Percentiles rank a stretch among this genome's conserved stretches.
phyloP scores from a whole-genome alignment of 2,888 invertebrate species.

The Lepidochitona cinerea region DNA sequence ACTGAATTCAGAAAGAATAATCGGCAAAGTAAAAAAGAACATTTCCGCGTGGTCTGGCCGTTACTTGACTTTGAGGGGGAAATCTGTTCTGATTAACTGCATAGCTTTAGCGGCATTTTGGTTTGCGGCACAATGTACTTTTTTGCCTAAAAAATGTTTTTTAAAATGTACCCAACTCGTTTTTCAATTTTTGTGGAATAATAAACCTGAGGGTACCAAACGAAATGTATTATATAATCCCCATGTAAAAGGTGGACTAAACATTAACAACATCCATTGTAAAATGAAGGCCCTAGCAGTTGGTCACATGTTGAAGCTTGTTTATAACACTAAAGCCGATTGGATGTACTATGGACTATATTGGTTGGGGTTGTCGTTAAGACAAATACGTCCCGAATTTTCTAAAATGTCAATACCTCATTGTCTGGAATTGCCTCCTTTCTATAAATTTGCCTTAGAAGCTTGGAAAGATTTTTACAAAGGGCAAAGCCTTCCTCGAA shows the following conservation, averaged over 20 bases:
- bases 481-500: background rate
- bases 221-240: background rate
- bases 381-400: background rate
- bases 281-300: background rate
- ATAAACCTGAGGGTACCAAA: background rate
- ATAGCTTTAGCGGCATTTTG: background rate
- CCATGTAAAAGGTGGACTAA: background rate
- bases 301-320: background rate
- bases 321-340: background rate
- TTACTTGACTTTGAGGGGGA: background rate
- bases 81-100: background rate
- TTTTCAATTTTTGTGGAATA: slow-evolving; percentile 3
- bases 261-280: background rate
- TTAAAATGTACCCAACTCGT: background rate
- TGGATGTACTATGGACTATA: background rate
- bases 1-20: background rate
- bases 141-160: background rate
- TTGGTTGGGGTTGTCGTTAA: slow-evolving; percentile 3
- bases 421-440: background rate
- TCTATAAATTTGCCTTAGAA: background rate
- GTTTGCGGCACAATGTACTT: background rate
- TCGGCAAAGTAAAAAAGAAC: background rate
- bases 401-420: background rate
- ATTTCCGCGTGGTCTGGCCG: background rate
- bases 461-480: background rate